Conservation (phyloP, 2,113 vertebrate species). For the Morone chrysops region DNA sequence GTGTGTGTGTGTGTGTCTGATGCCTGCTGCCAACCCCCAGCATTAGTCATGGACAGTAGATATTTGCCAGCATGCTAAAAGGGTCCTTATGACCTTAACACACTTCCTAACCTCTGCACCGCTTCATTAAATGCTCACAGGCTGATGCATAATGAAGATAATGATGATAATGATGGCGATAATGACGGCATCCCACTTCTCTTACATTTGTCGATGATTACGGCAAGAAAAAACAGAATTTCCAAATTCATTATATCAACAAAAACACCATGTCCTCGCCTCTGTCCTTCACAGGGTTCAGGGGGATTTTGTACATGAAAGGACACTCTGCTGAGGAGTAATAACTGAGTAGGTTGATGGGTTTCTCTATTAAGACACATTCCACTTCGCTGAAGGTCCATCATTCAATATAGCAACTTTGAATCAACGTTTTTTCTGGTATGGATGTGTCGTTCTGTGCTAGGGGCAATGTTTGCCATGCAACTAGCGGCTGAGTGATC, state of each 20-base stretch:
- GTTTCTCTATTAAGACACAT: not conserved
- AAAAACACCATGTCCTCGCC: conserved; percentile 16
- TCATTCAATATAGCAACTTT: not conserved
- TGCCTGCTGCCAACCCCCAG: not conserved
- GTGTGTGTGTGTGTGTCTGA: not conserved
- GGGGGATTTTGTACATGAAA: not conserved
- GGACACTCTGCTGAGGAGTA: not conserved
- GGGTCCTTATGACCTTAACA: conserved; percentile 32
- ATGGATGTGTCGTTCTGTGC: not conserved
- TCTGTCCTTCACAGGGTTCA: conserved; percentile 15
- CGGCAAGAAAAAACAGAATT: not conserved
- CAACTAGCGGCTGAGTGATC: conserved; percentile 19
- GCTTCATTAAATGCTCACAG: conserved; percentile 28
- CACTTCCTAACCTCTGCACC: conserved; percentile 34
- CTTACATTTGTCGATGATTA: not conserved
- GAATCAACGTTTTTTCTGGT: not conserved
- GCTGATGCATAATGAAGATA: not conserved
- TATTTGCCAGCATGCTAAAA: conserved; percentile 23
- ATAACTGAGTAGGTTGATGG: conserved; percentile 10
- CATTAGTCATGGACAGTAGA: conserved; percentile 34
- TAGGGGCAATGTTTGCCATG: not conserved
- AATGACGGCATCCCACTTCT: not conserved
- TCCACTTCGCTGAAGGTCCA: conserved; percentile 1
- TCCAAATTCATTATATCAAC: conserved; percentile 18
- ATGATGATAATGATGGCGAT: conserved; percentile 18